Conservation (phyloP, 2,888 invertebrate genomes). For the Artemia sp. region DNA sequence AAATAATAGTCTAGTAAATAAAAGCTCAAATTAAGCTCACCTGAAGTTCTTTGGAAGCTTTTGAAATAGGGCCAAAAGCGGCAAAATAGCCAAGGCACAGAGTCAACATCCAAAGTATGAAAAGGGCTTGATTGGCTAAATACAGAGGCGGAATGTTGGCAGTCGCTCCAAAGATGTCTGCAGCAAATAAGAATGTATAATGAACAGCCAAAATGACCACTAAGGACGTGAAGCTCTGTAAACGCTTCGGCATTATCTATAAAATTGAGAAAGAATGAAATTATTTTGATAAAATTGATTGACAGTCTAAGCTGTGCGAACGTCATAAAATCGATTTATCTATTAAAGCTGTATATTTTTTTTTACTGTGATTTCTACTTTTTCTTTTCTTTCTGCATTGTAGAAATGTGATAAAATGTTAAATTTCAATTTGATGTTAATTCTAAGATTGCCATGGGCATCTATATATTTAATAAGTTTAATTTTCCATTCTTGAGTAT, state of each 20-base stretch:
- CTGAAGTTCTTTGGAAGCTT: constrained; percentile 26
- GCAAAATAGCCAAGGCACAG: constrained; percentile 61
- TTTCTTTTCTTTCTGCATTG: no score
- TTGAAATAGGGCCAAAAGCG: constrained; percentile 21
- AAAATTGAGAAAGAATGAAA: neutral
- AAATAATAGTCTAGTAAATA: no score
- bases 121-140: constrained; percentile 51
- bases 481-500: no score
- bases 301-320: no score
- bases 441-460: no score
- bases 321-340: no score
- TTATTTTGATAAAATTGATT: no score
- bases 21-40: constrained; percentile 19
- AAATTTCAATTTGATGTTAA: no score
- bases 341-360: no score
- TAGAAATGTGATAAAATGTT: no score
- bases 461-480: no score
- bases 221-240: neutral
- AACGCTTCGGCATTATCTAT: constrained; percentile 2
- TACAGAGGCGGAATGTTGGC: constrained; percentile 26
- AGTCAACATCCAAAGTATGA: constrained; percentile 63
- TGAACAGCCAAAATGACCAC: constrained; percentile 51
- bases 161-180: constrained; percentile 44
- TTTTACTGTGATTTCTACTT: no score
- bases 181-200: constrained; percentile 57